Percentiles rank a stretch among this genome's conserved stretches.
Evolutionary conservation across 2,797 vertebrate genomes (phyloP).

Genomic region (Sphenopsis melanotis): DNA sequence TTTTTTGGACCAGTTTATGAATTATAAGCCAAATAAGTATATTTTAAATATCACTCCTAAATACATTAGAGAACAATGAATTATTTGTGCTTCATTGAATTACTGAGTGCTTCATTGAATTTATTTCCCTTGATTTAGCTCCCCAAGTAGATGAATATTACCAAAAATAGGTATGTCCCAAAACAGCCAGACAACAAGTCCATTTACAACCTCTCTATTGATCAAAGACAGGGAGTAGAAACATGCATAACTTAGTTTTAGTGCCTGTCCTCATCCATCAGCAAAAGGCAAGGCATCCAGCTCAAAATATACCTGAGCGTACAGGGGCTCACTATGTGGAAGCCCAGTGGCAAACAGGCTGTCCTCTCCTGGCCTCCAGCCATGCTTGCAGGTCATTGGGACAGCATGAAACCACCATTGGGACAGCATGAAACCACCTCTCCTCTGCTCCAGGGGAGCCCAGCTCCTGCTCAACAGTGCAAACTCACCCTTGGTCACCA

Average conservation of each 20-base stretch:
- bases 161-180: neutral
- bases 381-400: rapidly evolving
- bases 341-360: neutral
- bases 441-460: neutral
- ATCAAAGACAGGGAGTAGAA: neutral
- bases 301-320: slow-evolving; percentile 63
- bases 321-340: slow-evolving; percentile 28
- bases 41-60: neutral
- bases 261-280: slow-evolving; percentile 67
- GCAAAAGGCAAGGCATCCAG: slow-evolving; percentile 77
- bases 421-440: neutral
- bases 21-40: neutral
- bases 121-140: neutral
- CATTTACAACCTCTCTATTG: neutral
- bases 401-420: neutral
- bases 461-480: neutral
- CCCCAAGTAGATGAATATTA: neutral
- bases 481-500: neutral
- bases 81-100: slow-evolving; percentile 22
- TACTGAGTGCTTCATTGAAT: neutral
- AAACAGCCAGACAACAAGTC: neutral
- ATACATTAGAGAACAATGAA: neutral
- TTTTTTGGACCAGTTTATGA: neutral
- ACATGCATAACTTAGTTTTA: neutral
- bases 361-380: neutral